These are phyloP conservation scores for Gari tellinella DNA, from an alignment of 2,888 invertebrate genomes.

Conservation along the genomic window DNA sequence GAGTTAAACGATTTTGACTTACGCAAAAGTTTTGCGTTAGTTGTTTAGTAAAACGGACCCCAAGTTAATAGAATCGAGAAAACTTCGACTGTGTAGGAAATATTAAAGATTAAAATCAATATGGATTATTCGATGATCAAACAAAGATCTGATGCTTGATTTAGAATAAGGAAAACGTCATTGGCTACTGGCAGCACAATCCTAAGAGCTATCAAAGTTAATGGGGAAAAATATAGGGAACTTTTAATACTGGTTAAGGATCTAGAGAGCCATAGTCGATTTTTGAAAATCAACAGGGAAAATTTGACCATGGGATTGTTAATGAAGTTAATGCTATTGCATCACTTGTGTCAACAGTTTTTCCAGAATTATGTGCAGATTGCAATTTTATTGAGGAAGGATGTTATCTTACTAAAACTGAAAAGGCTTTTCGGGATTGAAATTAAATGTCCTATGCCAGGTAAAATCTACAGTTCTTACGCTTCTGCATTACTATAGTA, in stretches of 20 bases:
- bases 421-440: constrained; percentile 40
- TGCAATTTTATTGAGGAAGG: constrained; percentile 33
- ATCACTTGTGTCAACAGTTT: constrained; percentile 23
- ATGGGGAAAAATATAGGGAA: constrained; percentile 21
- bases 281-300: too few species aligned
- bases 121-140: too few species aligned
- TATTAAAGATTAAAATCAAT: background rate
- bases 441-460: constrained; percentile 49
- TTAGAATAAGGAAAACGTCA: constrained; percentile 3
- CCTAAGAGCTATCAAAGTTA: constrained; percentile 26
- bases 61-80: constrained; percentile 14
- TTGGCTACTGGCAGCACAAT: constrained; percentile 33
- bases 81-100: constrained; percentile 22
- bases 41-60: too few species aligned
- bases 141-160: constrained; percentile 27
- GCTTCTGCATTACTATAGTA: too few species aligned
- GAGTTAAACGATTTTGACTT: too few species aligned
- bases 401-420: too few species aligned
- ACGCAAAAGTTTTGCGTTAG: too few species aligned
- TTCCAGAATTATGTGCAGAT: constrained; percentile 14
- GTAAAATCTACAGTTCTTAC: constrained; percentile 19
- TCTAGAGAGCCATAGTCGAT: too few species aligned
- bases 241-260: too few species aligned
- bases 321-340: constrained; percentile 43
- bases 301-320: constrained; percentile 21